A percentile compares a stretch with the other conserved stretches of the same genome.
These are phyloP conservation scores for Lasioglossum morio DNA, from an alignment of 2,888 invertebrate species.

Conservation along the genomic window DNA sequence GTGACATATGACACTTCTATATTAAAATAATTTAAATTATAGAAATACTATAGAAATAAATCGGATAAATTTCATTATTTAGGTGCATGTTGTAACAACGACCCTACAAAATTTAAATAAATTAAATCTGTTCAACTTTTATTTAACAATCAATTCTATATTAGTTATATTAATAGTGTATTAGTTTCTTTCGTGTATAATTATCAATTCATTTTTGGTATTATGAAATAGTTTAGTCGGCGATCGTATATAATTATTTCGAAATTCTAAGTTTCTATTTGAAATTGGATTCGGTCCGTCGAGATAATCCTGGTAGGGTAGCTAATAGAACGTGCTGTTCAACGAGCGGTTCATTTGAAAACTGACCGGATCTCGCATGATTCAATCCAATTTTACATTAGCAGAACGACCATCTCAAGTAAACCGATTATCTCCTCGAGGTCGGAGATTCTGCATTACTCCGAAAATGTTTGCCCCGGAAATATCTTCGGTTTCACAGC, in stretches of 20 bases:
- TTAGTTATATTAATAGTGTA: not conserved
- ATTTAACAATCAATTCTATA: not conserved
- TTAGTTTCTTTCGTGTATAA: not conserved
- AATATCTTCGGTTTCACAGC: constrained; percentile 48
- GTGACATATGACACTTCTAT: not conserved
- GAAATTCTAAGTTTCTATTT: not conserved
- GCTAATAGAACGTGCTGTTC: not conserved
- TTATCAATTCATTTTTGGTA: not conserved
- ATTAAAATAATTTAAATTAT: not conserved
- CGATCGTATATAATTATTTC: not conserved
- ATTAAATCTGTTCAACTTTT: not conserved
- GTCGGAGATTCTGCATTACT: constrained; percentile 17
- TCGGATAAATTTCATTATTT: not conserved
- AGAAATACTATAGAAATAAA: not conserved
- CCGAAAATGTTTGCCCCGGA: constrained; percentile 43
- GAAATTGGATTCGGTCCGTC: not conserved
- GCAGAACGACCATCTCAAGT: not conserved
- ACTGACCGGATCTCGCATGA: not conserved
- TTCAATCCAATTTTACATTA: constrained; percentile 19
- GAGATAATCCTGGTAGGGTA: not conserved
- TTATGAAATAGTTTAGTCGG: not conserved
- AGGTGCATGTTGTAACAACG: not conserved
- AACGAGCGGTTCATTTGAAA: constrained; percentile 6
- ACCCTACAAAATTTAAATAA: not conserved
- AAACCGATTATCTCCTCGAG: constrained; percentile 29